Percentiles rank a stretch among this genome's conserved stretches.
phyloP scores from a whole-genome alignment of 2,113 vertebrate species.

The Burhinus oedicnemus region DNA sequence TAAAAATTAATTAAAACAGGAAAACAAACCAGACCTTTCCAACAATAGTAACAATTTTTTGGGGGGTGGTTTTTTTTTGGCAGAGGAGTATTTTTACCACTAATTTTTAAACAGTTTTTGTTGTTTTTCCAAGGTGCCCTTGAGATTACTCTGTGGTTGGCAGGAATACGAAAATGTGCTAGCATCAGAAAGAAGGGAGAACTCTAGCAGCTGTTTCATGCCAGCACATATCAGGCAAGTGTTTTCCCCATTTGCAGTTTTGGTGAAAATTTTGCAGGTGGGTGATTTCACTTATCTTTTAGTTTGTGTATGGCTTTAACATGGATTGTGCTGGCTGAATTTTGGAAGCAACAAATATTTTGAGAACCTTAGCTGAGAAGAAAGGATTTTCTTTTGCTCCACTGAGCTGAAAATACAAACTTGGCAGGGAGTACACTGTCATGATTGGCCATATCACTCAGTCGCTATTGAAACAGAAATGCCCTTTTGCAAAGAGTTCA shows the following conservation, averaged over 20 bases:
- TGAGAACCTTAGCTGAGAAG: not conserved
- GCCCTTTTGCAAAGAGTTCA: conserved; percentile 19
- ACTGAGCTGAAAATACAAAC: conserved; percentile 4
- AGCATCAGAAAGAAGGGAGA: not conserved
- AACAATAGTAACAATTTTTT: not conserved
- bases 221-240: not conserved
- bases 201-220: not conserved
- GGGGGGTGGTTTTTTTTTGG: not conserved
- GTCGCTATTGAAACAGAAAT: not conserved
- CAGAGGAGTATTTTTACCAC: not conserved
- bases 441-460: not conserved
- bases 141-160: not conserved
- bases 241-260: not conserved
- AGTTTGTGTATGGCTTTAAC: not conserved
- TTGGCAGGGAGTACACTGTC: not conserved
- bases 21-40: not conserved
- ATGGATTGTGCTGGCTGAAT: not conserved
- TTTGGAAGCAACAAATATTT: conserved; percentile 36
- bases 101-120: not conserved
- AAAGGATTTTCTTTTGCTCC: conserved; percentile 11
- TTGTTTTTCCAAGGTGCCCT: not conserved
- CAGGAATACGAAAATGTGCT: not conserved
- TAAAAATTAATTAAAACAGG: not conserved
- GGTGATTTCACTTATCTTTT: not conserved
- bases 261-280: conserved; percentile 12